Evolutionary conservation across 2,888 invertebrate genomes (phyloP), one percentile per base, ranked within the genome.

Genomic region (Orthosia cruda): DNA sequence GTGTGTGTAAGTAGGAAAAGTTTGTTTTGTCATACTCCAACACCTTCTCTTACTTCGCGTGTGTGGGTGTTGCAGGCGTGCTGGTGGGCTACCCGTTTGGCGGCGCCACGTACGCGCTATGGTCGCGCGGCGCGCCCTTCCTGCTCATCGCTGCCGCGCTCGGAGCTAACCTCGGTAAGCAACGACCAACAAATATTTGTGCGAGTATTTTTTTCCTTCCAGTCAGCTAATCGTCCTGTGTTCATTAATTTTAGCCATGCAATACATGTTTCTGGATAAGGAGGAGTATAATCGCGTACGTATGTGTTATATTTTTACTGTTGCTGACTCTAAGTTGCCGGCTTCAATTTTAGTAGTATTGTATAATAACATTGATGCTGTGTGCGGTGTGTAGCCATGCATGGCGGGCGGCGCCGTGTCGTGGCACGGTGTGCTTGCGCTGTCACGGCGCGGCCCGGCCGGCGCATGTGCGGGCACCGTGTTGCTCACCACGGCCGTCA

Each of bases 51-150:
- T 40, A 40, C 9, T 40, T 40, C 32, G 13, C n/a, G n/a, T n/a
- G 26, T 50, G 32, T 52, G 15, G 40, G 57, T 20, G 47, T 59
- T 54, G 50, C 91, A 96, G 96, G 96, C 4, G 96, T 96, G 68
- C 81, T 96, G 80, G 96, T 96, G 77, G 96, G 96, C 7, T 96
- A 96, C 78, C 96, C 96, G 49, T 93, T 95, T 77, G 96, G 96
- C 2, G 96, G 96, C 20, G 91, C 91, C 3, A 92, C 96, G 11
- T 91, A 91, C 81, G 91, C 92, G 49, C 86, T 94, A 58, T 94
- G 95, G 95, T 92, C 89, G 16, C 92, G 92, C 9, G 92, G 91
- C 3, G 92, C 94, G 3, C 95, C 96, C 4, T 96, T 96, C 85
- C 90, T 95, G 68, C 84, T 95, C 11, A 88, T 95, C 11, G 92